Base-by-base conservation (phyloP, 2,888 invertebrate species). In the Allophyes oxyacanthae region DNA sequence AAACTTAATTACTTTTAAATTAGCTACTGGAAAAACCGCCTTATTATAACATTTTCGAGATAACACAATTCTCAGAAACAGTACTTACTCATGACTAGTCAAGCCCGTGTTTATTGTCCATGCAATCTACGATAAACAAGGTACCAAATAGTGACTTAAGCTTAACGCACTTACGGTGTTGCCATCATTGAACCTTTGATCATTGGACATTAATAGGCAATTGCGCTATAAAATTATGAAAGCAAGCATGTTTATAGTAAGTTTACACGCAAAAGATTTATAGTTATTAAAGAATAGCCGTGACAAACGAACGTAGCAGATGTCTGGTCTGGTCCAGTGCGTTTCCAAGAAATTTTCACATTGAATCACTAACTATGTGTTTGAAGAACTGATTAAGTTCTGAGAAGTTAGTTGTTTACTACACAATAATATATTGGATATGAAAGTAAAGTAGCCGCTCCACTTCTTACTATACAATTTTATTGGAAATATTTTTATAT, bases 341-440 rank as follows among this genome's bases (percentile, higher is more conserved):
- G 33, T 36, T 68, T 75, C 76, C 11, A 6, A 41, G 75, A 76
- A 75, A 15, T 49, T 25, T 59, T 49, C 32, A 54, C 53, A 55
- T 57, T 61, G 44, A 43, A 54, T 50, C 57, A 65, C 46, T 55
- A 48, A n/a, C n/a, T n/a, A n/a, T 61, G 50, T 53, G 60, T 64
- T 72, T 53, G 46, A 50, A 44, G 62, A 64, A 75, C 59, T 63
- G 62, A 75, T 75, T 70, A 63, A 46, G 44, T 75, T 75, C 75
- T 48, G 6, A 36, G 75, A 67, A 75, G 8, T 64, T 42, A 28
- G 54, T 59, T 58, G 51, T 74, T 57, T 58, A 60, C 57, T 25
- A 15, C 32, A 43, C 30, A 38, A 38, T 54, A 50, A 38, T 43
- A 46, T 59, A 64, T 71, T 11, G 26, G 20, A 55, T 56, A 41